Evolutionary conservation across 2,797 vertebrate species (phyloP).

Genomic region (Netta rufina): DNA sequence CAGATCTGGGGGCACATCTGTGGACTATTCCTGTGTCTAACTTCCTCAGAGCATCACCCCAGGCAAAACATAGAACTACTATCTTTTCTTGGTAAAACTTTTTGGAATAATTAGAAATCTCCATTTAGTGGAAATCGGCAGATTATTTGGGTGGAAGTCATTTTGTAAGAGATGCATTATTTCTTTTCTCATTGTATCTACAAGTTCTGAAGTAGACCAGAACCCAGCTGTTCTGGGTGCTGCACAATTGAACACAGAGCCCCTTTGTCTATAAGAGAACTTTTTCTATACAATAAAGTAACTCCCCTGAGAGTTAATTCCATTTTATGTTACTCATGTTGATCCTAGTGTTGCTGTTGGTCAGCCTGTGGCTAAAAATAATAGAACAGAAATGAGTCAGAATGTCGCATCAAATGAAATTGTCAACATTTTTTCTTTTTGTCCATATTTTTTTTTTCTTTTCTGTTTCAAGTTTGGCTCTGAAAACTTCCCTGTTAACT

Average conservation of each 20-base stretch:
- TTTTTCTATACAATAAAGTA: background rate
- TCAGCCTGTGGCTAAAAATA: background rate
- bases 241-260: background rate
- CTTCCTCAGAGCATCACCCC: background rate
- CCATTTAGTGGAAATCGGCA: background rate
- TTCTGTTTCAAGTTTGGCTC: background rate
- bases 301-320: constrained; percentile 32
- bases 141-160: background rate
- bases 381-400: background rate
- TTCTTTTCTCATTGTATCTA: background rate
- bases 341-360: constrained; percentile 20
- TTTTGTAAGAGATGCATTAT: background rate
- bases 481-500: background rate
- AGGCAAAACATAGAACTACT: background rate
- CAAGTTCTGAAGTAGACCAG: background rate
- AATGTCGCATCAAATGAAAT: background rate
- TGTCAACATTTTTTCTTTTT: background rate
- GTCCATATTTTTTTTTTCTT: background rate
- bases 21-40: background rate
- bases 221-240: background rate
- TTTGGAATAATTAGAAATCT: background rate
- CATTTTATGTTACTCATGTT: constrained; percentile 34
- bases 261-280: background rate
- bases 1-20: background rate
- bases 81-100: background rate